phyloP scores from a whole-genome alignment of 1,140 invertebrate species.

The Forficula auricularia region DNA sequence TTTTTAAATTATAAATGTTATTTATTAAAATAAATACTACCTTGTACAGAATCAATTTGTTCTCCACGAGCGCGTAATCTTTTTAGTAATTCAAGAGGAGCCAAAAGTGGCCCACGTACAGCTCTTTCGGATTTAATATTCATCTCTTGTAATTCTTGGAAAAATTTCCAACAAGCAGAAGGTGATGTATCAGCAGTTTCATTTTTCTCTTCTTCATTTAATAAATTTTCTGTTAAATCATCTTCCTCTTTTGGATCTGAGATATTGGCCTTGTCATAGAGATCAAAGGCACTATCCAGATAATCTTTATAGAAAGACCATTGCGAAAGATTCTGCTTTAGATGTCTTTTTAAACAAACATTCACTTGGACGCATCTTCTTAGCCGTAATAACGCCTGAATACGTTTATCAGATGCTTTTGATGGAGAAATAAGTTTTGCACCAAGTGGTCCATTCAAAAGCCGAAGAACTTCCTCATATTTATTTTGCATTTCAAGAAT shows the following conservation, averaged over 20 bases:
- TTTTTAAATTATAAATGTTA: too few relatives aligned
- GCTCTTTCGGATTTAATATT: slow-evolving; percentile 10
- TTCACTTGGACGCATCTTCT: slow-evolving; percentile 53
- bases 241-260: too few relatives aligned
- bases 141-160: slow-evolving; percentile 5
- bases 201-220: too few relatives aligned
- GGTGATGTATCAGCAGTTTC: neutral
- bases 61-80: slow-evolving; percentile 33
- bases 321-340: slow-evolving; percentile 33
- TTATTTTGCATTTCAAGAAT: slow-evolving; percentile 71
- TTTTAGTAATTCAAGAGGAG: slow-evolving; percentile 56
- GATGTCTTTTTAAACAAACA: slow-evolving; percentile 44
- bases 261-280: too few relatives aligned
- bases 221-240: too few relatives aligned
- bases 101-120: slow-evolving; percentile 61
- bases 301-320: too few relatives aligned
- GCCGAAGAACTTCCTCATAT: slow-evolving; percentile 58
- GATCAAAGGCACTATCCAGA: too few relatives aligned
- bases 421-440: slow-evolving; percentile 31
- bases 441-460: slow-evolving; percentile 58
- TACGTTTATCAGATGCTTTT: slow-evolving; percentile 44
- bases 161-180: slow-evolving; percentile 15
- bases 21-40: slow-evolving; percentile 17
- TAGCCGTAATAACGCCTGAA: slow-evolving; percentile 53
- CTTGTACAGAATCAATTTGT: slow-evolving; percentile 30